These are phyloP conservation scores for Scarus forsteni DNA, from an alignment of 2,797 vertebrate species.

Conservation along the genomic window DNA sequence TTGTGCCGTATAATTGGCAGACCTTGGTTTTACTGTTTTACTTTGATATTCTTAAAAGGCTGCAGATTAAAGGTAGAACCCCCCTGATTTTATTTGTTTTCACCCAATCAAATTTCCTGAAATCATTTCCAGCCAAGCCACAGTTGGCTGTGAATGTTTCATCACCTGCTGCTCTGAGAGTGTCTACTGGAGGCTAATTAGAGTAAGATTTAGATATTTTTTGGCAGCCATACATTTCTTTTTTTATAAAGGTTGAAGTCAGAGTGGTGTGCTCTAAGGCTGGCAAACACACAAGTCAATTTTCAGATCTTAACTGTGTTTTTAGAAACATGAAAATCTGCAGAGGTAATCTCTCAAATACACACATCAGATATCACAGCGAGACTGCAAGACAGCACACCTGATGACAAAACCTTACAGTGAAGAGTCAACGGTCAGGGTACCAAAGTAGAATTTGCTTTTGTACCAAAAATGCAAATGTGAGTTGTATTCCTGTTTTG, in stretches of 20 bases:
- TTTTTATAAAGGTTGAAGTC: slow-evolving; percentile 18
- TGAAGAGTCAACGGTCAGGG: no score
- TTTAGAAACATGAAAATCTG: no score
- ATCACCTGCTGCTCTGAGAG: slow-evolving; percentile 55
- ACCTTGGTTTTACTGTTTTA: slow-evolving; percentile 43
- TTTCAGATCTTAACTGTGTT: no score
- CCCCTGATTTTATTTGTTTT: slow-evolving; percentile 42
- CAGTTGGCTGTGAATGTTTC: slow-evolving; percentile 40
- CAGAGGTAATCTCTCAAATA: no score
- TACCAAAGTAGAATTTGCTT: no score
- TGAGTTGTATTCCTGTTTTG: no score
- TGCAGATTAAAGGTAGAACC: slow-evolving; percentile 36
- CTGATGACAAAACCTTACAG: no score
- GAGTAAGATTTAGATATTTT: slow-evolving; percentile 26
- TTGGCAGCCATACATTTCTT: slow-evolving; percentile 15
- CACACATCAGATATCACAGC: no score
- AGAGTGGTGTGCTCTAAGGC: not conserved
- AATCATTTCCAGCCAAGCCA: slow-evolving; percentile 17
- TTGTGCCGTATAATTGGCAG: slow-evolving; percentile 56
- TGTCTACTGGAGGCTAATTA: slow-evolving; percentile 33
- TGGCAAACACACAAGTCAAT: no score
- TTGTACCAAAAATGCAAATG: no score
- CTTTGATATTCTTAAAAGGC: slow-evolving; percentile 56
- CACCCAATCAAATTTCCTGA: slow-evolving; percentile 25
- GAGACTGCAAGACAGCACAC: no score